Percentiles rank a stretch among this genome's conserved stretches.
These are phyloP conservation scores for Coleophora flavipennella DNA, from an alignment of 2,888 invertebrate species.

Conservation along the genomic window DNA sequence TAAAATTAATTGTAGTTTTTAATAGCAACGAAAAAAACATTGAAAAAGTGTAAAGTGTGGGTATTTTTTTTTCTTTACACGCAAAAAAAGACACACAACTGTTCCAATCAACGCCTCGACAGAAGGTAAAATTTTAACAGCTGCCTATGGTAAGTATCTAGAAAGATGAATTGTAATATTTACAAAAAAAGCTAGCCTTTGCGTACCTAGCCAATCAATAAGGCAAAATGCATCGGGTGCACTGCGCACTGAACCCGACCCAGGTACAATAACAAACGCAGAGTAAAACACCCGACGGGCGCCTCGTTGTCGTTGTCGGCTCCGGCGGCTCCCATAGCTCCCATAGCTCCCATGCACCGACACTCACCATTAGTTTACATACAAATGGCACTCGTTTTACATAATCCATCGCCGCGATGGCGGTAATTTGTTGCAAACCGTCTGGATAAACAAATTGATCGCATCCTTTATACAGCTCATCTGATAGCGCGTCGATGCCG, in stretches of 20 bases:
- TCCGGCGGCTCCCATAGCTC: constrained; percentile 14
- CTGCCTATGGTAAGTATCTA: too few species aligned
- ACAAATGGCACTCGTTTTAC: constrained; percentile 69
- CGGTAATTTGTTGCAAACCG: constrained; percentile 66
- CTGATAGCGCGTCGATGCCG: constrained; percentile 13
- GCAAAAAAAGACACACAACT: too few species aligned
- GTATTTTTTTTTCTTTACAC: too few species aligned
- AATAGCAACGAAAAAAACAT: too few species aligned
- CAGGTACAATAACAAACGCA: constrained; percentile 10
- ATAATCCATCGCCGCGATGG: constrained; percentile 64
- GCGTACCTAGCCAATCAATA: too few species aligned
- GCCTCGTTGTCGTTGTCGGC: constrained; percentile 25
- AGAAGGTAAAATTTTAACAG: too few species aligned
- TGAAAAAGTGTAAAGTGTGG: too few species aligned
- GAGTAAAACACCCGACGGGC: constrained; percentile 10
- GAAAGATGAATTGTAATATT: too few species aligned
- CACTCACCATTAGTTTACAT: constrained; percentile 67
- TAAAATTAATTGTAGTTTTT: too few species aligned
- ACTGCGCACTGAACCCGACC: too few species aligned
- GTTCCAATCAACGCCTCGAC: too few species aligned
- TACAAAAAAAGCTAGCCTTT: background rate
- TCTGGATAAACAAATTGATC: constrained; percentile 66
- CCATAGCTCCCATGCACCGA: constrained; percentile 45
- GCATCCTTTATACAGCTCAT: constrained; percentile 49
- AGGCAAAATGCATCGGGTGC: too few species aligned